Base-by-base conservation (phyloP, 2,888 invertebrate species). In the Heliconius charithonia region DNA sequence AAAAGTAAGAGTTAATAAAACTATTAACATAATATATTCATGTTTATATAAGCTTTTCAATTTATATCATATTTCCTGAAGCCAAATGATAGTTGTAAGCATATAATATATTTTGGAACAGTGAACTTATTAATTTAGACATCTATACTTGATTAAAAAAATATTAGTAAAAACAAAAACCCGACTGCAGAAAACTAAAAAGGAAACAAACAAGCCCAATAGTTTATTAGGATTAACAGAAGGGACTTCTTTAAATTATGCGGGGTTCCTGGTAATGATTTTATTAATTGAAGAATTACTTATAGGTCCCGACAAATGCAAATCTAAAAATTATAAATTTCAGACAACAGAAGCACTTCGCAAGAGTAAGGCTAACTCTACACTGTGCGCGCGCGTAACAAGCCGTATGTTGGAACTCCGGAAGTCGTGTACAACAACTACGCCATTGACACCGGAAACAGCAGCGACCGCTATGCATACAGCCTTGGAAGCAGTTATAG, bases 261-360 rank as follows among this genome's bases (percentile, higher is more conserved):
- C n/a, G n/a, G n/a, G n/a, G n/a, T n/a, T n/a, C n/a, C n/a, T n/a
- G n/a, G n/a, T n/a, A n/a, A n/a, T n/a, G n/a, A n/a, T n/a, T n/a
- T n/a, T n/a, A n/a, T n/a, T n/a, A n/a, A n/a, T n/a, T n/a, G n/a
- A n/a, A n/a, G n/a, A n/a, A n/a, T n/a, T n/a, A n/a, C n/a, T n/a
- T n/a, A n/a, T n/a, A n/a, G n/a, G n/a, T n/a, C n/a, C n/a, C n/a
- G n/a, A n/a, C n/a, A n/a, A 51, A n/a, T 59, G 10, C 10, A 59
- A 59, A n/a, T 59, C 56, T 59, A 67, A 37, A 19, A 37, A 67
- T 27, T 22, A 51, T 29, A 16, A 41, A 22, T 90, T 72, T 12
- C 94, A 97, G 92, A 95, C 97, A 1, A 94, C 97, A 79, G 97
- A 97, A 51, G 96, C 97, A 0, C 90, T 98, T 7, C 92, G 90